phyloP scores from a whole-genome alignment of 2,888 invertebrate species.

The Plagiodera versicolora region DNA sequence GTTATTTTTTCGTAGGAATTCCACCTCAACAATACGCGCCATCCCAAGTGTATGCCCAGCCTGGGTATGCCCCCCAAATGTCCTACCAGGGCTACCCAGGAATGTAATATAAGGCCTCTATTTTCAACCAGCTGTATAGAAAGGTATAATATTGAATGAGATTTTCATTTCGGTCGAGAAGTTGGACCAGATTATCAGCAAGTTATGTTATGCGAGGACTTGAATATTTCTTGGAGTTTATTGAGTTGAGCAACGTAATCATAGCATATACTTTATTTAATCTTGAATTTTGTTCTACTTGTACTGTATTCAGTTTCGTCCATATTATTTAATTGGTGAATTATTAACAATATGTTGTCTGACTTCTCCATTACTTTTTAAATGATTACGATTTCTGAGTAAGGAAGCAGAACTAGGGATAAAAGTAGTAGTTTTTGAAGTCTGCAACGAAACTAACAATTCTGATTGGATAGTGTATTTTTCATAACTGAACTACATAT shows the following conservation, averaged over 20 bases:
- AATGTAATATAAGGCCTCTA: conserved; percentile 56
- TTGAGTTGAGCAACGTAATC: background rate
- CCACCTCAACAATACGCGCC: conserved; percentile 52
- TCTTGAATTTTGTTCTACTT: background rate
- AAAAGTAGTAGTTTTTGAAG: background rate
- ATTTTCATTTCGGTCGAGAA: conserved; percentile 16
- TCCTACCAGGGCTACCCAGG: conserved; percentile 66
- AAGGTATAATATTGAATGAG: conserved; percentile 22
- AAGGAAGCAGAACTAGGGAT: background rate
- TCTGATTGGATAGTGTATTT: no score
- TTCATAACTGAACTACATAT: no score
- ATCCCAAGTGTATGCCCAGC: conserved; percentile 61
- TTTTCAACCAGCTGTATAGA: conserved; percentile 21
- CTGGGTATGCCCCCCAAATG: conserved; percentile 58
- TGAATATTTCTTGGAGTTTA: background rate
- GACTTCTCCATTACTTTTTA: background rate
- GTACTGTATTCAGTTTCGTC: background rate
- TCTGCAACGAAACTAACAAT: background rate
- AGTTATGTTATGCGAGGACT: conserved; percentile 14
- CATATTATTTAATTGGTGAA: background rate
- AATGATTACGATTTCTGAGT: background rate
- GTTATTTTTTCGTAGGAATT: conserved; percentile 45
- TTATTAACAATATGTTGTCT: background rate
- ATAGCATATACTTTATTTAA: background rate
- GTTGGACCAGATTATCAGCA: conserved; percentile 20